Base-by-base conservation (phyloP, 1,140 invertebrate species). In the Nixonia krombeini region DNA sequence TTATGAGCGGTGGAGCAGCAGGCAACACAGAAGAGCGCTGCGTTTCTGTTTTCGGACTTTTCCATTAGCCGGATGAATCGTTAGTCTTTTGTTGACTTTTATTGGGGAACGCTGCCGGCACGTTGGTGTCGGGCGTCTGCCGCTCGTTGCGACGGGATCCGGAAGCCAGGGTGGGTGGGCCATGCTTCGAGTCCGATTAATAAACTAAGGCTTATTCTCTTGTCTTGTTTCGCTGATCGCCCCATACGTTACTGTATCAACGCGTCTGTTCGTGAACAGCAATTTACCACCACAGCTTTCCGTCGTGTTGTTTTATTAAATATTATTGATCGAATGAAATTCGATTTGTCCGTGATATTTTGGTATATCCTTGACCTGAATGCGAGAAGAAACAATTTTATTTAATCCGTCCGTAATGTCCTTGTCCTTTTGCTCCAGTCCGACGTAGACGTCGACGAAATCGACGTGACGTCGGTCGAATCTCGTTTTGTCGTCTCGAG, bases 1-100 rank as follows among this genome's bases (percentile, higher is more conserved):
- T 84, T 84, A 82, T 83, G 80, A 83, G 75, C 79, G 64, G 76
- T 77, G 63, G 46, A 70, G 51, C 51, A 62, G 56, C 45, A 64
- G 49, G 52, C 64, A 61, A 59, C 63, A 67, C 46, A 56, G 69
- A 65, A 65, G 69, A 63, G 71, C 50, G 72, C 57, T n/a, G 57
- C 72, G 74, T 75, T 78, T 81, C 78, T 85, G 81, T 84, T 85
- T 85, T 85, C 79, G 83, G 82, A 85, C 82, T 85, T 85, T 85
- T 85, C 83, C 83, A 85, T 85, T 85, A 85, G 83, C 75, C 74
- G 81, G 79, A 85, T 85, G 83, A 84, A 82, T 83, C 83, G 82
- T 85, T 85, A 84, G 83, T 85, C 83, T 85, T 84, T 85, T 85
- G 83, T 84, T 85, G 83, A 85, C 83, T 84, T 85, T 85, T 85